These are phyloP conservation scores for Sternotherus odoratus DNA, from an alignment of 2,797 vertebrate genomes.

Conservation along the genomic window DNA sequence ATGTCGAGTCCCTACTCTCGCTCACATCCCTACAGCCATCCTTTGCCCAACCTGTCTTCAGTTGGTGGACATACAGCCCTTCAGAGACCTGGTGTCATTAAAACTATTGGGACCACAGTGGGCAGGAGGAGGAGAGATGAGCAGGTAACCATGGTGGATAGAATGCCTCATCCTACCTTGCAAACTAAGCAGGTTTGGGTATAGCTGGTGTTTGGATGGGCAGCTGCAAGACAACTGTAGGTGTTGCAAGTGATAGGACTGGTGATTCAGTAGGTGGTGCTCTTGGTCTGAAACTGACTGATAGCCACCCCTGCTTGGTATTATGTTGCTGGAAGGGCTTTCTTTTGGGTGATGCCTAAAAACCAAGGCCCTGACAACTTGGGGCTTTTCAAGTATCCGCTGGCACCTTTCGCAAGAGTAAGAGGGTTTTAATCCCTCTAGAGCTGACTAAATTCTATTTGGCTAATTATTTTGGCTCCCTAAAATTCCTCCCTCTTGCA, in stretches of 20 bases:
- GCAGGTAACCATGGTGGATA: conserved; percentile 83
- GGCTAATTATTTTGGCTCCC: background rate
- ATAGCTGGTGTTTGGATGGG: background rate
- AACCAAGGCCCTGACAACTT: background rate
- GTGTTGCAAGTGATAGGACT: background rate
- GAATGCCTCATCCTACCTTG: background rate
- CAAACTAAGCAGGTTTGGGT: background rate
- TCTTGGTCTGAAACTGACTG: background rate
- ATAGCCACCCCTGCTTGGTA: background rate
- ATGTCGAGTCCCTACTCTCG: conserved; percentile 97
- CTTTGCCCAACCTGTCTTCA: conserved; percentile 88
- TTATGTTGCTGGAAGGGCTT: background rate
- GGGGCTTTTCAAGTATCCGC: background rate
- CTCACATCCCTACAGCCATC: conserved; percentile 93
- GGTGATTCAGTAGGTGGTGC: background rate
- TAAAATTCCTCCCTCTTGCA: background rate
- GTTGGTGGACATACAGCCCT: conserved; percentile 91
- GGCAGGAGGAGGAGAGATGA: conserved; percentile 94
- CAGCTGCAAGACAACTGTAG: fast-evolving
- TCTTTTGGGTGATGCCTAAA: background rate
- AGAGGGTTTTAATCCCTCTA: background rate
- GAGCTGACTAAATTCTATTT: background rate
- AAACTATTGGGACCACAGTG: conserved; percentile 94
- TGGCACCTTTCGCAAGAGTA: background rate
- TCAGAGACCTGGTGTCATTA: conserved; percentile 95